Evolutionary conservation across 2,797 vertebrate genomes (phyloP).

Genomic region (Potorous gilbertii): DNA sequence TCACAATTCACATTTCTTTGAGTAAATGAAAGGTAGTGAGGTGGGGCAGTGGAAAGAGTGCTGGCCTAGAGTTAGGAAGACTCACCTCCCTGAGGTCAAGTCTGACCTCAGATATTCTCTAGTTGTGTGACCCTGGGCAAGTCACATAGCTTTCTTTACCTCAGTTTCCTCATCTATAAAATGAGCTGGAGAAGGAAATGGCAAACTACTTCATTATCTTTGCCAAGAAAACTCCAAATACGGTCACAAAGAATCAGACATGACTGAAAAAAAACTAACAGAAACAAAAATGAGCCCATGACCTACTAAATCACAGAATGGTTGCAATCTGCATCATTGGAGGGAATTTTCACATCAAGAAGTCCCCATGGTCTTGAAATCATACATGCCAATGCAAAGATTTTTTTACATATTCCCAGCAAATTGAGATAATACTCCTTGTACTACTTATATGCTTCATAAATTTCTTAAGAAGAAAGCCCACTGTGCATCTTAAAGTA

Average conservation of each 20-base stretch:
- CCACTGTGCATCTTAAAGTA: neutral
- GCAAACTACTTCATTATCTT: neutral
- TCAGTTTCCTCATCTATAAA: neutral
- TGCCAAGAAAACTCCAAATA: neutral
- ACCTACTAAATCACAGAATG: neutral
- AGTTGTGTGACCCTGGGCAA: neutral
- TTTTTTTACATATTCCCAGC: neutral
- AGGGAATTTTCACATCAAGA: neutral
- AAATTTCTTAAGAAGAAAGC: neutral
- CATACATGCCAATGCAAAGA: neutral
- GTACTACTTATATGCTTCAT: neutral
- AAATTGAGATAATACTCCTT: neutral
- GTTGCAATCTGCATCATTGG: neutral
- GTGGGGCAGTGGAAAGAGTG: neutral
- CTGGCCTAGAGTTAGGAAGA: neutral
- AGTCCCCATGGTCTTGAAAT: too few relatives aligned
- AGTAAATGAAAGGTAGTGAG: neutral
- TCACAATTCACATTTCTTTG: neutral
- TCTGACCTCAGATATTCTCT: neutral
- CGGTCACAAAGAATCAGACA: neutral
- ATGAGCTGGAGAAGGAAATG: neutral
- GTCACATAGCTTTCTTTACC: neutral
- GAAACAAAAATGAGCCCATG: neutral
- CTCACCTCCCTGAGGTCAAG: neutral
- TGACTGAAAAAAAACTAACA: neutral